Base-by-base conservation (phyloP, 2,113 vertebrate genomes). In the Galbula dea region DNA sequence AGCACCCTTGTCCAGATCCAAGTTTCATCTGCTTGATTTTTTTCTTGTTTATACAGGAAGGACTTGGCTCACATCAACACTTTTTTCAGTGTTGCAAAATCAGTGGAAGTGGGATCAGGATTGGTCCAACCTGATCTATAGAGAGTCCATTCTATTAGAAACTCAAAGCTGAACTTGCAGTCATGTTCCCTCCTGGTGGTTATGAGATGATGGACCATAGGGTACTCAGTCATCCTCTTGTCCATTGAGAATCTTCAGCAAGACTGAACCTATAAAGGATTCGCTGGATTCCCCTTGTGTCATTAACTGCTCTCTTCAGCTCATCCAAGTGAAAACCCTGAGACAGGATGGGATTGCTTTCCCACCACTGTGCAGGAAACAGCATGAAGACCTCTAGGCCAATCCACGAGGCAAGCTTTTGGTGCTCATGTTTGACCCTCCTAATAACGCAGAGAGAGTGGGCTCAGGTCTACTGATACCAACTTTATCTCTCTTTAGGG, bases 1-100 rank as follows among this genome's bases (percentile, higher is more conserved):
- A 95, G 59, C 71, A 83, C 26, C 51, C 36, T 51, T 12, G 12
- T 80, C 34, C 67, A 61, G 75, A 80, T 95, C 96, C 94, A 95
- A 94, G 83, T 93, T 96, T 81, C 93, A 83, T 94, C 85, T 7
- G 7, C 79, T 90, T 91, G 51, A 81, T 77, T 94, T 69, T 86
- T 59, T 76, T 63, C 37, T 57, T 89, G 83, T 91, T 95, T 93
- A 30, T 36, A 8, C 0, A 14, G 72, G 83, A 96, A 94, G 1
- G 16, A 78, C 82, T 91, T 67, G 89, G 87, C 76, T 4, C 10
- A 16, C 3, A 29, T 88, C 75, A 32, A 17, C 5, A 0, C 54
- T 67, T 48, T 59, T 34, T 12, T 82, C 23, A 29, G 12, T 48
- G 46, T 88, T 95, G 75, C 85, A 94, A 86, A 86, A 95, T 27